phyloP scores from a whole-genome alignment of 2,888 invertebrate genomes.

The Parnassius mnemosyne region DNA sequence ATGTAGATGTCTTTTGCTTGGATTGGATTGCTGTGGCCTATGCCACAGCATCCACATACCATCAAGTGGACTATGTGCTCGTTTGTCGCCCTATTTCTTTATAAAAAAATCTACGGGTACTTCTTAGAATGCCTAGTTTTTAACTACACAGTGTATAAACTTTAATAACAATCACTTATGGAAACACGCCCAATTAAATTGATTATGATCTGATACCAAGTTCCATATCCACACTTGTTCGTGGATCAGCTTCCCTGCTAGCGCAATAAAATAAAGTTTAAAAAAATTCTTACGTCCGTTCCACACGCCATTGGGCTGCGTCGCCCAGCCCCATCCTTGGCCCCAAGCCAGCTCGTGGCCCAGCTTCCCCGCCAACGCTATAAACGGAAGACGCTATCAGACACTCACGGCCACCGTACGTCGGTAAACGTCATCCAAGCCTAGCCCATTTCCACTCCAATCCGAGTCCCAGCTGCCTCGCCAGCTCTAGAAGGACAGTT shows the following conservation, averaged over 20 bases:
- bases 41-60: too few species aligned
- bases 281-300: slow-evolving; percentile 76
- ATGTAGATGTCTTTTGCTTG: too few species aligned
- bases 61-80: too few species aligned
- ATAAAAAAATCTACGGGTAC: too few species aligned
- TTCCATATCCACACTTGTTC: background rate
- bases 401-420: slow-evolving; percentile 21
- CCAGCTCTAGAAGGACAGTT: slow-evolving; percentile 8
- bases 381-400: slow-evolving; percentile 27
- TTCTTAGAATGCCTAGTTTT: too few species aligned
- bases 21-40: too few species aligned
- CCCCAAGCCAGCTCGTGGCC: slow-evolving; percentile 84
- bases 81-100: too few species aligned
- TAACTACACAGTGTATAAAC: too few species aligned
- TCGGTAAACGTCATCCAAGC: slow-evolving; percentile 1
- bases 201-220: too few species aligned
- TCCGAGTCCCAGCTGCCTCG: slow-evolving; percentile 3
- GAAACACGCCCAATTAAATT: too few species aligned
- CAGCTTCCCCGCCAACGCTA: slow-evolving; percentile 71
- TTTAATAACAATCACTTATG: too few species aligned
- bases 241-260: background rate
- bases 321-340: slow-evolving; percentile 89
- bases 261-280: slow-evolving; percentile 3
- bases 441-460: slow-evolving; percentile 11
- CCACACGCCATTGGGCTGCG: slow-evolving; percentile 83